phyloP scores from a whole-genome alignment of 2,113 vertebrate species.

The Pyxicephalus adspersus region DNA sequence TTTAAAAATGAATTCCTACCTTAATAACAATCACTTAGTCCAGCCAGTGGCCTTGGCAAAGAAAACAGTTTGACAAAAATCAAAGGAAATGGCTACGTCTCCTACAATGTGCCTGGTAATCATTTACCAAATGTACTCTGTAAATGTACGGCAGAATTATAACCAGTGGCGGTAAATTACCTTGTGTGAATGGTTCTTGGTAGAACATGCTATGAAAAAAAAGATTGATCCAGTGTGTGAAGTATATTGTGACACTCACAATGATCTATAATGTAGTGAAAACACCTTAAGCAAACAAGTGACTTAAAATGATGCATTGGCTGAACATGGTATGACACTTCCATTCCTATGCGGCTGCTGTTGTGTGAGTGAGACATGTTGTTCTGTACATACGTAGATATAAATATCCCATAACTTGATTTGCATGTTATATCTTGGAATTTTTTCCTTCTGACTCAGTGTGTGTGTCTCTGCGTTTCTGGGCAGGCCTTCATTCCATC shows the following conservation, averaged over 20 bases:
- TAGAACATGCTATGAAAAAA: too few relatives aligned
- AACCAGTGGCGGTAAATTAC: too few relatives aligned
- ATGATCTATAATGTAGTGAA: background rate
- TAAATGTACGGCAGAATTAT: too few relatives aligned
- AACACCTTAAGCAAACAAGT: background rate
- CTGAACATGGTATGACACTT: background rate
- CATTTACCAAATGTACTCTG: too few relatives aligned
- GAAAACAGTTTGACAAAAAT: too few relatives aligned
- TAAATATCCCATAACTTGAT: conserved; percentile 20
- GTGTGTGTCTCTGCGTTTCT: background rate
- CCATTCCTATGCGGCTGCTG: background rate
- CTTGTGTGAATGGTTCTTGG: background rate
- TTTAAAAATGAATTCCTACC: too few relatives aligned
- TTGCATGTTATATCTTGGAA: background rate
- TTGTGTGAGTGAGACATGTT: background rate
- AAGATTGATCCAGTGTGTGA: too few relatives aligned
- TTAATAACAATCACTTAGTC: too few relatives aligned
- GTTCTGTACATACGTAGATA: background rate
- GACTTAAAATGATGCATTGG: background rate
- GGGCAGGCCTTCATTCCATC: background rate
- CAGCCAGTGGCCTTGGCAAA: too few relatives aligned
- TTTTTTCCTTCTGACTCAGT: conserved; percentile 26
- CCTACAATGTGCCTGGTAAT: too few relatives aligned
- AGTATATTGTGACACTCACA: background rate
- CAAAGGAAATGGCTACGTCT: too few relatives aligned